Evolutionary conservation across 2,797 vertebrate genomes (phyloP), one percentile per base, ranked within the genome.

Genomic region (Centropyge bicolor): DNA sequence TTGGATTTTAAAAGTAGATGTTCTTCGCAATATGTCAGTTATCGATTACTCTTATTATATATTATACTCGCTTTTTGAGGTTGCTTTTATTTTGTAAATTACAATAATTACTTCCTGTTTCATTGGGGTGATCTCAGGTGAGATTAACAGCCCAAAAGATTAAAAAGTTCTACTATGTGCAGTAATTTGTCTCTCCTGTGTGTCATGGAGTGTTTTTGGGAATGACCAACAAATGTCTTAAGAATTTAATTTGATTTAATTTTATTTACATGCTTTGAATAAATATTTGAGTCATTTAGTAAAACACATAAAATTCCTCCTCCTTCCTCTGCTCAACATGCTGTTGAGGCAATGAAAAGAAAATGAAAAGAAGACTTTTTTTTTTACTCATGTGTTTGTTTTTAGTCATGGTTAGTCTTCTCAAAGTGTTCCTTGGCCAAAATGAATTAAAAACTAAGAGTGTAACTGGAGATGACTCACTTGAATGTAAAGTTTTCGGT

Each of bases 391-490:
- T 22, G 22, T 91, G 84, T 86, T 91, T 88, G 64, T 79, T 80
- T 92, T 94, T 81, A 86, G 85, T 92, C 80, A 85, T 64, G 82
- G 76, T 72, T 89, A 80, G 31, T 83, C 70, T 82, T 86, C 36
- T 70, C 19, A 0, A 35, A 16, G 62, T 55, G 59, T 60, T 66
- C 40, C 74, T 63, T 59, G 31, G 55, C 56, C 52, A n/a, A 80
- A 78, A 86, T 87, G 81, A 85, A 88, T 86, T 82, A 64, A 86
- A 74, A 70, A 17, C 20, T 40, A 69, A 36, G 78, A 74, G 41
- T 83, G 85, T 67, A 85, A 86, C 74, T 41, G 31, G 60, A 83
- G 79, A 81, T 4, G 57, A 80, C 40, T 74, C 40, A 70, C 35
- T 41, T 64, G 19, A 69, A 20, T 24, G 3, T 63, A 12, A 74